Base-by-base conservation (phyloP, 1,140 invertebrate species). In the Cecropterus lyciades region DNA sequence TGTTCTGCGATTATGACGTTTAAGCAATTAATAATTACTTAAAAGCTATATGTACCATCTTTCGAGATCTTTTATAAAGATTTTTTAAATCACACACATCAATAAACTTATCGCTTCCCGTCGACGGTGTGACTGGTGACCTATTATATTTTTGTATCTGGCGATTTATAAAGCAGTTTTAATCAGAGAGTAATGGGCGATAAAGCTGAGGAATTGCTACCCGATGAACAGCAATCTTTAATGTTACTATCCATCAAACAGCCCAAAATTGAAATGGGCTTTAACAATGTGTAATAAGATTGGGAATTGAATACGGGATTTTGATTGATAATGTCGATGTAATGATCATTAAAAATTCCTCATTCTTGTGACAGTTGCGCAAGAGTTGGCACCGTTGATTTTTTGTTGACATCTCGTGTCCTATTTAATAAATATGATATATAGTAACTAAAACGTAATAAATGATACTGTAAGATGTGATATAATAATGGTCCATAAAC, bases 131-230 rank as follows among this genome's bases (percentile, higher is more conserved):
- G 30, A 37, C 56, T 3, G 3, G 46, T 17, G 46, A 10, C 57
- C 30, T 40, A 24, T 40, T 64, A 49, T 67, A 69, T 65, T 75
- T 69, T 66, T 62, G 63, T 65, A 52, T 43, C 37, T 43, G 40
- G 62, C 53, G 71, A 69, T 73, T 73, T 73, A 69, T 73, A 67
- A 55, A 42, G 43, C 51, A 49, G 56, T 66, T 70, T 70, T 70
- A 70, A 70, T 70, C 69, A 66, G 42, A 70, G 64, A 56, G 67
- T 69, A 69, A 69, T 68, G 73, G 73, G 64, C 65, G 63, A 75
- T 75, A 75, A 72, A 72, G 67, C 14, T 69, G 70, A 65, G 27
- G 65, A 65, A 56, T 62, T 45, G 70, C 63, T 65, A 59, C 59
- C 53, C 52, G 52, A 67, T 65, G 53, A 57, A 49, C 56, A 60